phyloP scores from a whole-genome alignment of 2,888 invertebrate genomes.

The Zygogramma bicolorata region DNA sequence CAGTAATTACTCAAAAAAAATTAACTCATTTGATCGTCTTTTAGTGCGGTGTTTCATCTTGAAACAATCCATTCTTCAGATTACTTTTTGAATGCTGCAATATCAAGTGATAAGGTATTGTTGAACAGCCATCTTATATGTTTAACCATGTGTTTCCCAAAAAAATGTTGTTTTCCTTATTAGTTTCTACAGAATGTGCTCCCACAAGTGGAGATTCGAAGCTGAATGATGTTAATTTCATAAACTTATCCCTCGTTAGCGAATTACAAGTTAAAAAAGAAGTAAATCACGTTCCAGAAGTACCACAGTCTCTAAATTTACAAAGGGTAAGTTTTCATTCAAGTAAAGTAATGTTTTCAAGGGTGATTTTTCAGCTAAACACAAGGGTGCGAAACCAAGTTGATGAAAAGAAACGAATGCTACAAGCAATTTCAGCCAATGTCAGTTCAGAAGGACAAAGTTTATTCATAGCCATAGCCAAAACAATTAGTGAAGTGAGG shows the following conservation, averaged over 20 bases:
- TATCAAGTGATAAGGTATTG: background rate
- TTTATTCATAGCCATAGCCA: slow-evolving; percentile 89
- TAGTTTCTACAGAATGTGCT: slow-evolving; percentile 70
- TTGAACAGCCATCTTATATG: background rate
- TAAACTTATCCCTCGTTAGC: slow-evolving; percentile 90
- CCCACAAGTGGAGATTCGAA: slow-evolving; percentile 81
- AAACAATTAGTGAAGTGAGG: slow-evolving; percentile 80
- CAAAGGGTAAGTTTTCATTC: slow-evolving; percentile 70
- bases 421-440: slow-evolving; percentile 85
- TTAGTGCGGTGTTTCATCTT: too few species aligned
- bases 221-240: slow-evolving; percentile 87
- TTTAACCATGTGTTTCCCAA: slow-evolving; percentile 9
- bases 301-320: slow-evolving; percentile 74
- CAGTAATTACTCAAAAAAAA: too few species aligned
- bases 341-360: background rate
- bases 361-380: slow-evolving; percentile 76
- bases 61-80: too few species aligned
- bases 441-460: slow-evolving; percentile 91
- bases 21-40: too few species aligned
- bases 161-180: slow-evolving; percentile 24
- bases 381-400: slow-evolving; percentile 87
- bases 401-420: slow-evolving; percentile 87
- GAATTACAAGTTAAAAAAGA: slow-evolving; percentile 93
- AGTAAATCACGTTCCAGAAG: slow-evolving; percentile 71
- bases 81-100: background rate